phyloP scores from a whole-genome alignment of 2,113 vertebrate species.

The Phylloscopus whistleri region DNA sequence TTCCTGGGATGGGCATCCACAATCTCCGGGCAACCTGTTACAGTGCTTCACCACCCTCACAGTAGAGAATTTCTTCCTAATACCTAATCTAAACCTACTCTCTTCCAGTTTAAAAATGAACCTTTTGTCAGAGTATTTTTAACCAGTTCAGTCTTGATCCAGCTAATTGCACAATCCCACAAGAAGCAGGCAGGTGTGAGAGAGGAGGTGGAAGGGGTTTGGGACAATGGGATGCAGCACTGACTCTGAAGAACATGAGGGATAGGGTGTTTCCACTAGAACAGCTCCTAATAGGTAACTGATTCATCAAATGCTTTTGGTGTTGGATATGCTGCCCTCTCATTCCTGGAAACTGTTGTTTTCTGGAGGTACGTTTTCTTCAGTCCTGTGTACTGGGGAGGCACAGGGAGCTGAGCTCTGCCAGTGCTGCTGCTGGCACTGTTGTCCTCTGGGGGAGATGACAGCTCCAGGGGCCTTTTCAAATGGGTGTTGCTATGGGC shows the following conservation, averaged over 20 bases:
- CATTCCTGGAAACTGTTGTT: not conserved
- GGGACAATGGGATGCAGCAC: not conserved
- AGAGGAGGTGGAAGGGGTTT: not conserved
- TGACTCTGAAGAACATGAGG: not conserved
- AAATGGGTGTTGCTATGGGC: constrained; percentile 3
- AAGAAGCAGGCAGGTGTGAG: not conserved
- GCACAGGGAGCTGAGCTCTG: not conserved
- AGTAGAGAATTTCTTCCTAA: not conserved
- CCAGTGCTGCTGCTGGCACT: not conserved
- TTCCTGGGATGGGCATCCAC: not conserved
- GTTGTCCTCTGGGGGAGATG: fast-evolving
- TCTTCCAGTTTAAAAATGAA: not conserved
- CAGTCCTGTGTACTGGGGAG: not conserved
- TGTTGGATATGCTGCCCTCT: not conserved
- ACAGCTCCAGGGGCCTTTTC: not conserved
- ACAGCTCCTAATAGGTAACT: not conserved
- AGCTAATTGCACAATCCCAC: not conserved
- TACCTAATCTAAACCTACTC: not conserved
- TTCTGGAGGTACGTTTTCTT: not conserved
- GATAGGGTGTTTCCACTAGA: not conserved
- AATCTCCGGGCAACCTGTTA: not conserved
- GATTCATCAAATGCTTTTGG: not conserved
- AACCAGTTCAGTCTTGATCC: not conserved
- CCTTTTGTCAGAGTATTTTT: not conserved
- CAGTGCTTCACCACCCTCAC: not conserved